Conservation (phyloP, 1,140 invertebrate species). For the Linepithema humile region DNA sequence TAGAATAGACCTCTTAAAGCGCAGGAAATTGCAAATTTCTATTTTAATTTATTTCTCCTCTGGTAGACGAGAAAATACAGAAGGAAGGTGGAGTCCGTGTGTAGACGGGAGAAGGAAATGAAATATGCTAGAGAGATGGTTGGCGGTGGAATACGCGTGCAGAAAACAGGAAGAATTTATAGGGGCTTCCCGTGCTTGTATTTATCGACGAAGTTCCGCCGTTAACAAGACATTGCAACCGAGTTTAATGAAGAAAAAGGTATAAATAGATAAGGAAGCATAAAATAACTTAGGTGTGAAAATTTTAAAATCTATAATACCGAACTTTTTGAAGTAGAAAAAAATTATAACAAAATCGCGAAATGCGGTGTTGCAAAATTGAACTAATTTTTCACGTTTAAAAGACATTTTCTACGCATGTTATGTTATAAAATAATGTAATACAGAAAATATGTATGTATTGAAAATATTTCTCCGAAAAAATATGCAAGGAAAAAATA, state of each 20-base stretch:
- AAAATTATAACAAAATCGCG: background rate
- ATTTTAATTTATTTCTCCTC: conserved; percentile 57
- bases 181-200: background rate
- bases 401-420: no score
- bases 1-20: conserved; percentile 40
- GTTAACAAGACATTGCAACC: conserved; percentile 49
- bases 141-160: conserved; percentile 33
- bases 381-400: background rate
- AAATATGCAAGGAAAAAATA: no score
- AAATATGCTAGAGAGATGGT: conserved; percentile 43
- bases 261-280: background rate
- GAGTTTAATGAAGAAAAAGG: conserved; percentile 33
- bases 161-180: conserved; percentile 56
- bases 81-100: conserved; percentile 7
- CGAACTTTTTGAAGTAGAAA: background rate
- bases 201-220: conserved; percentile 42
- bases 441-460: no score
- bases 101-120: conserved; percentile 44
- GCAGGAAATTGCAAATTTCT: conserved; percentile 54
- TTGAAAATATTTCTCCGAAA: no score
- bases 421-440: no score
- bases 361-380: background rate
- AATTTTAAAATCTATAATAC: background rate
- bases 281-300: conserved; percentile 1
- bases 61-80: conserved; percentile 23